These are phyloP conservation scores for Catalaphyllia jardinei DNA, from an alignment of 64 coral and sea anemone species.

Conservation along the genomic window DNA sequence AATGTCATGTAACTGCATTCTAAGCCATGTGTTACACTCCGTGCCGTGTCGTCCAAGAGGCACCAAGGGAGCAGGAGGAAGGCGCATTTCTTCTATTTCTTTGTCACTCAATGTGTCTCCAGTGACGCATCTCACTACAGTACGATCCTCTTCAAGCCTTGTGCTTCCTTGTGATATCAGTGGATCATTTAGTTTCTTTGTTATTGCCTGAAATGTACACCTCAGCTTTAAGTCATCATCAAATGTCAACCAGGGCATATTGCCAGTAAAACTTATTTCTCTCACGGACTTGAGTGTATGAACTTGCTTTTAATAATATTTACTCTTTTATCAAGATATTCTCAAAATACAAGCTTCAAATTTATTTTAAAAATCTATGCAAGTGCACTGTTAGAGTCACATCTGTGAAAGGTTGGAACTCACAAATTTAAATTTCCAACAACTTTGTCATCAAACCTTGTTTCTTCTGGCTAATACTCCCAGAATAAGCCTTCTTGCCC, in stretches of 20 bases:
- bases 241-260: not conserved
- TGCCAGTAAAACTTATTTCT: no score
- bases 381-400: no score
- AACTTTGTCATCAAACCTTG: no score
- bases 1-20: constrained; percentile 94
- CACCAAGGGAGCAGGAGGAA: constrained; percentile 78
- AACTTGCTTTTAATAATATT: no score
- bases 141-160: constrained; percentile 81
- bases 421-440: no score
- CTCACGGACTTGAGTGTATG: no score
- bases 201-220: constrained; percentile 69
- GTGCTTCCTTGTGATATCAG: constrained; percentile 78
- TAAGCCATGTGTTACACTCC: constrained; percentile 85
- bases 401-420: no score
- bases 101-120: constrained; percentile 68
- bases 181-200: constrained; percentile 82
- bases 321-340: no score
- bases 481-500: no score
- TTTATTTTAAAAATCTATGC: no score
- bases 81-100: constrained; percentile 70
- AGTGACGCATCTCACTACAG: constrained; percentile 82
- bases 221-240: not conserved
- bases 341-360: no score
- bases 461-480: no score
- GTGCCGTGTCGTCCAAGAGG: constrained; percentile 90